A percentile compares a stretch with the other conserved stretches of the same genome.
Conservation (phyloP, 2,113 vertebrate species). For the Sterna hirundo region DNA sequence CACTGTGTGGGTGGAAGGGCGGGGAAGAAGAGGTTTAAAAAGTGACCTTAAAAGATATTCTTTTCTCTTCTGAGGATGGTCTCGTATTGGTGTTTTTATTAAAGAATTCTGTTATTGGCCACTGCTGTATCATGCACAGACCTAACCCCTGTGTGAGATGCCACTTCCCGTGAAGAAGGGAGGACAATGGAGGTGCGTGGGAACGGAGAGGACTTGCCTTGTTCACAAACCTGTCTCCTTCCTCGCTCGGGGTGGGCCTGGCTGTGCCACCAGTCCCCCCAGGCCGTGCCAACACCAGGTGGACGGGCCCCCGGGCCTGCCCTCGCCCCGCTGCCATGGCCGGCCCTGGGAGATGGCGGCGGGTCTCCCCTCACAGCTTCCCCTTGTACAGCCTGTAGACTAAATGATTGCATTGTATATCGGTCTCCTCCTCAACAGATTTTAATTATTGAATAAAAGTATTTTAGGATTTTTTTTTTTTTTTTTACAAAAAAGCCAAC, state of each 20-base stretch:
- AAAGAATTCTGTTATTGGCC: not conserved
- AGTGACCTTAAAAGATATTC: slow-evolving; percentile 50
- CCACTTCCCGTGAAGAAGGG: not conserved
- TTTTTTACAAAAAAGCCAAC: slow-evolving; percentile 62
- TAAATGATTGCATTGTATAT: slow-evolving; percentile 86
- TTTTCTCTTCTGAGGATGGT: not conserved
- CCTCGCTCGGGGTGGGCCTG: not conserved
- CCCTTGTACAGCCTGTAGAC: slow-evolving; percentile 81
- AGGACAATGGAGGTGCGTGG: not conserved
- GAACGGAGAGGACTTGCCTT: not conserved
- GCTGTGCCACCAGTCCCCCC: not conserved
- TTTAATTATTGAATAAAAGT: slow-evolving; percentile 90
- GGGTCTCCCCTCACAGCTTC: slow-evolving; percentile 63
- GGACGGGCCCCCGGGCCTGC: not conserved
- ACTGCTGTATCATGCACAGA: not conserved
- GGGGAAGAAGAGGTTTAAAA: not conserved
- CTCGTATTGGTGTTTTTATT: not conserved
- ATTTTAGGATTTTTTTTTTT: slow-evolving; percentile 87
- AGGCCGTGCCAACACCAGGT: slow-evolving; percentile 14
- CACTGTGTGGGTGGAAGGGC: not conserved
- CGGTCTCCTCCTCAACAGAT: slow-evolving; percentile 83
- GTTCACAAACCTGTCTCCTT: not conserved
- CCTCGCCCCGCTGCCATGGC: not conserved
- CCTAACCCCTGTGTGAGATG: not conserved
- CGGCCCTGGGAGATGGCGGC: not conserved